Conservation (phyloP, 2,113 vertebrate species). For the Pyxicephalus adspersus region DNA sequence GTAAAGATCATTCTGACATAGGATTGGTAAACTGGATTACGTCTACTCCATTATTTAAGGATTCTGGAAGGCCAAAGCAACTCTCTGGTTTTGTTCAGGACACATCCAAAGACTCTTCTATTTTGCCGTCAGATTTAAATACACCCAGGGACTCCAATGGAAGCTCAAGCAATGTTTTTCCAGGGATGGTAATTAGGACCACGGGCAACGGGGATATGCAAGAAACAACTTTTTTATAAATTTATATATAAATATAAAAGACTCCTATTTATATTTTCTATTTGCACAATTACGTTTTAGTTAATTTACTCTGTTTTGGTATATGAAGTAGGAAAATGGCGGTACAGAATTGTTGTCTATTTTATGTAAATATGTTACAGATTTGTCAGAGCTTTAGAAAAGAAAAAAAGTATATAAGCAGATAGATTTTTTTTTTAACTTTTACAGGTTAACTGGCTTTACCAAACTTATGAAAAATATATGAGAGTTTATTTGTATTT, state of each 20-base stretch:
- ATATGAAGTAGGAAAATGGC: constrained; percentile 64
- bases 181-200: constrained; percentile 57
- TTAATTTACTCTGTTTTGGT: constrained; percentile 76
- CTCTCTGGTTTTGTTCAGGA: constrained; percentile 65
- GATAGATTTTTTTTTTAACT: constrained; percentile 33
- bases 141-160: constrained; percentile 61
- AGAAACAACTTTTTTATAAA: constrained; percentile 74
- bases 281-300: constrained; percentile 86
- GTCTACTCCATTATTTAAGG: constrained; percentile 74
- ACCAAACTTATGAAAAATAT: constrained; percentile 33
- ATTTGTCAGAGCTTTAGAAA: constrained; percentile 35
- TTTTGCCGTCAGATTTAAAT: constrained; percentile 55
- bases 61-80: constrained; percentile 68
- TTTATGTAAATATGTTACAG: constrained; percentile 65
- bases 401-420: constrained; percentile 16
- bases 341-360: constrained; percentile 75
- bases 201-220: constrained; percentile 62
- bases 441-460: constrained; percentile 47
- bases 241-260: constrained; percentile 57
- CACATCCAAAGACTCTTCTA: constrained; percentile 64
- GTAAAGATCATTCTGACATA: constrained; percentile 61
- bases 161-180: constrained; percentile 59
- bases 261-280: constrained; percentile 69
- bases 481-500: constrained; percentile 51
- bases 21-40: constrained; percentile 74